A percentile compares a stretch with the other conserved stretches of the same genome.
These are phyloP conservation scores for Chloropsis hardwickii DNA, from an alignment of 2,113 vertebrate species.

Conservation along the genomic window DNA sequence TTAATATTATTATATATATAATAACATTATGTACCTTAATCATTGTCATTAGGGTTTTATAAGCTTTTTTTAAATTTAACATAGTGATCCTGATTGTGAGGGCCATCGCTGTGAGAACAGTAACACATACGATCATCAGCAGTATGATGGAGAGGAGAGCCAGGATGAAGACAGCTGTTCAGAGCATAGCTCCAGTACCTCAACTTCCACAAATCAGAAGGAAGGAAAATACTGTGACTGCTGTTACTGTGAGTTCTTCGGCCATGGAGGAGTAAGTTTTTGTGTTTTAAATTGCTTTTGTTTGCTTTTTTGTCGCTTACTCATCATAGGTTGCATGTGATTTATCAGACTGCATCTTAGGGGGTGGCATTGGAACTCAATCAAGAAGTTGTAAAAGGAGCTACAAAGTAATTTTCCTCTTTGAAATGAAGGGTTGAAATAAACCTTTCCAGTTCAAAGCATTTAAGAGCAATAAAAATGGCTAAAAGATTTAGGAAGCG, in stretches of 20 bases:
- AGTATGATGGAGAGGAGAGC: conserved; percentile 93
- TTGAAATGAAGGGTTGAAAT: not conserved
- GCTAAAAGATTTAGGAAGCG: not conserved
- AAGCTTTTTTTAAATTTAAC: not conserved
- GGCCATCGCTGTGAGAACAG: conserved; percentile 93
- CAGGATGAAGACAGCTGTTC: conserved; percentile 98
- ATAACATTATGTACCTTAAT: not conserved
- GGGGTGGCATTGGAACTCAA: not conserved
- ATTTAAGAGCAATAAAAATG: not conserved
- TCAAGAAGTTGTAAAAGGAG: not conserved
- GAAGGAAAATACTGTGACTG: conserved; percentile 99
- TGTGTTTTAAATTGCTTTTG: not conserved
- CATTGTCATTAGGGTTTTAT: not conserved
- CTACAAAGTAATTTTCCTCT: not conserved
- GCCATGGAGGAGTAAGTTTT: conserved; percentile 93
- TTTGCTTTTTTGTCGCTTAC: not conserved
- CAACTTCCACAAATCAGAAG: conserved; percentile 98
- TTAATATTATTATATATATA: too few species aligned
- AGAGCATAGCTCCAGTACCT: conserved; percentile 97
- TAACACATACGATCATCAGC: conserved; percentile 85
- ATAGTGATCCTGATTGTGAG: conserved; percentile 94
- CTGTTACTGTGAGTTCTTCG: conserved; percentile 99
- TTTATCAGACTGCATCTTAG: not conserved
- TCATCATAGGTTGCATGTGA: not conserved
- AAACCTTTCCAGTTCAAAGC: not conserved